Evolutionary conservation across 53 echinoderm and acorn worm genomes (phyloP).

Genomic region (Glandiceps talaboti): DNA sequence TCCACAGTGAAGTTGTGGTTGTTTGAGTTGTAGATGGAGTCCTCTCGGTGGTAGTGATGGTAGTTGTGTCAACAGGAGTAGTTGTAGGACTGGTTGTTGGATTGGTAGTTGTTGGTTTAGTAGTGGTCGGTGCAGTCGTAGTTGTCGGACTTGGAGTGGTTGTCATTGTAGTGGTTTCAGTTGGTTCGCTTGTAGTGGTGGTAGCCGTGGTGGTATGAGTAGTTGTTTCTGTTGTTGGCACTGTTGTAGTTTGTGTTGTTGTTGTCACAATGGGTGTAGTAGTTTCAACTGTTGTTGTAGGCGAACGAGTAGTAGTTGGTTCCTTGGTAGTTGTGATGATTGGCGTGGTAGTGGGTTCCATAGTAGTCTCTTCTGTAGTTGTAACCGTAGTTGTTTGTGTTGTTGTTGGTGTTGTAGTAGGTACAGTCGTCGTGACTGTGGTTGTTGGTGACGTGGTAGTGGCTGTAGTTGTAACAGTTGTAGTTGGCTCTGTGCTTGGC

Average conservation of each 20-base stretch:
- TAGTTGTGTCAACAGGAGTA: too few species aligned
- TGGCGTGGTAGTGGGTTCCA: too few species aligned
- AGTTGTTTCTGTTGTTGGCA: constrained; percentile 1
- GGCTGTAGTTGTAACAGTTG: neutral
- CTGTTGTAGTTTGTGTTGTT: neutral
- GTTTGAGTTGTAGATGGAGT: too few species aligned
- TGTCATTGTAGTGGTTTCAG: neutral
- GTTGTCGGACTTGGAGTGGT: constrained; percentile 1
- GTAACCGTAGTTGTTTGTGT: neutral
- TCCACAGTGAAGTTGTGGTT: too few species aligned
- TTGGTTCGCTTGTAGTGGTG: neutral
- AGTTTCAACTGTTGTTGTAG: neutral
- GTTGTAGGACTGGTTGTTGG: too few species aligned
- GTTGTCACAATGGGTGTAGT: neutral
- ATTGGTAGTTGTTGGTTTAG: neutral
- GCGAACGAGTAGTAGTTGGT: neutral
- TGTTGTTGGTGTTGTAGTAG: neutral
- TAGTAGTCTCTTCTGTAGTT: neutral
- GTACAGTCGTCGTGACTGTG: neutral
- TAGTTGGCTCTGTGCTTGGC: neutral
- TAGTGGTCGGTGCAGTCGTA: neutral
- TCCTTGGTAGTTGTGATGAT: too few species aligned
- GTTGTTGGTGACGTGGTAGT: neutral
- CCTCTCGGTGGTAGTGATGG: too few species aligned
- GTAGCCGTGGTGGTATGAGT: neutral